A percentile compares a stretch with the other conserved stretches of the same genome.
These are phyloP conservation scores for Oxytorus armatus DNA, from an alignment of 2,888 invertebrate genomes.

Conservation along the genomic window DNA sequence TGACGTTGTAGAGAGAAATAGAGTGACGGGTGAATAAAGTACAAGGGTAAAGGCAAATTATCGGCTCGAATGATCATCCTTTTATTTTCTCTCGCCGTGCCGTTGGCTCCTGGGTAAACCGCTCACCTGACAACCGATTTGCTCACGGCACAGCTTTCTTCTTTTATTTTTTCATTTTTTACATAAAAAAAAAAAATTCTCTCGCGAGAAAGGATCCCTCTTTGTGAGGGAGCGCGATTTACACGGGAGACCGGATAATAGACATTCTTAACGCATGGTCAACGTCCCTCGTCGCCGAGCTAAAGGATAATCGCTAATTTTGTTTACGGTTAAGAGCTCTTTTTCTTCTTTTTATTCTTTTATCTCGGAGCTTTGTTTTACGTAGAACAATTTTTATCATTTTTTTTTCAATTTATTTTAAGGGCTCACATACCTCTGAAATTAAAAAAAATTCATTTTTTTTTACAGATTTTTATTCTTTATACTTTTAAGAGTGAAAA, in stretches of 20 bases:
- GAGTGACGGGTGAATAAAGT: slow-evolving; percentile 27
- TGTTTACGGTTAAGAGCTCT: slow-evolving; percentile 2
- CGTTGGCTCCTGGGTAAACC: slow-evolving; percentile 24
- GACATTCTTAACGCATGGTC: slow-evolving; percentile 49
- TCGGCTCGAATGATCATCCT: slow-evolving; percentile 51
- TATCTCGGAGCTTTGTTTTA: neutral
- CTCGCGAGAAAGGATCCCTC: slow-evolving; percentile 18
- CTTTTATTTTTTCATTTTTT: slow-evolving; percentile 8
- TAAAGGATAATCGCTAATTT: slow-evolving; percentile 48
- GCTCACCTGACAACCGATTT: slow-evolving; percentile 59
- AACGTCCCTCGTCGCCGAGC: neutral
- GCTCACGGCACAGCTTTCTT: slow-evolving; percentile 17
- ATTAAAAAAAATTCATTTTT: no score
- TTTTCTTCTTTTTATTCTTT: slow-evolving; percentile 10
- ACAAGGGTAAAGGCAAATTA: slow-evolving; percentile 61
- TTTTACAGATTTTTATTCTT: no score
- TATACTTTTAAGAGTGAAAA: no score
- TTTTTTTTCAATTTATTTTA: neutral
- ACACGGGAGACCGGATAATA: slow-evolving; percentile 50
- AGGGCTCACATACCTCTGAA: no score
- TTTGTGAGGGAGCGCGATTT: slow-evolving; percentile 32
- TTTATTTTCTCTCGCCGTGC: slow-evolving; percentile 42
- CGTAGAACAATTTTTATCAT: neutral
- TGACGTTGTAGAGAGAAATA: slow-evolving; percentile 41
- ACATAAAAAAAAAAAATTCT: neutral